Conservation (phyloP, 1,140 invertebrate species). For the Paraescarpia echinospica region DNA sequence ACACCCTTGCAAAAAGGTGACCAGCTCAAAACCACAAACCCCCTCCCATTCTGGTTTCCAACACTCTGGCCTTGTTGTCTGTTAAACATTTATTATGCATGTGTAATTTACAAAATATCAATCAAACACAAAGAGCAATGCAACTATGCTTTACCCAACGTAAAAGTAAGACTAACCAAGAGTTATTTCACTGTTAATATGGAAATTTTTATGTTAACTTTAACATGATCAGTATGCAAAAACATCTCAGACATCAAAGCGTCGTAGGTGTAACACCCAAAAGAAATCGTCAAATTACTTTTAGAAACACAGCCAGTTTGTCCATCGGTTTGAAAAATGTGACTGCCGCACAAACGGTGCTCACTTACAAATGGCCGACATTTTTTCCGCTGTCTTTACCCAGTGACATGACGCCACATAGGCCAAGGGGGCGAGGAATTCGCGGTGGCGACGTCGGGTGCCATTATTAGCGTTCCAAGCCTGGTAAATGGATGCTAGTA, state of each 20-base stretch:
- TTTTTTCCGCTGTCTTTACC: background rate
- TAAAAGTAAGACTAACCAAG: no score
- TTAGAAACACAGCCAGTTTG: background rate
- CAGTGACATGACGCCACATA: background rate
- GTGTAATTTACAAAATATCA: background rate
- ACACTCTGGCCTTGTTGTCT: background rate
- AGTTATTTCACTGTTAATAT: background rate
- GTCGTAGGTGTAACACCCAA: background rate
- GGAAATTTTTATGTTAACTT: background rate
- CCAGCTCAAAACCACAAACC: background rate
- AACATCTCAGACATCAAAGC: background rate
- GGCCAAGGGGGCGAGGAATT: background rate
- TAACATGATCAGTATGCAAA: background rate
- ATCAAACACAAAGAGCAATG: background rate
- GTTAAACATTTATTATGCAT: background rate
- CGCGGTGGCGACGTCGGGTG: no score
- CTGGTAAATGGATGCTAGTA: background rate
- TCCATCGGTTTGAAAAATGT: background rate
- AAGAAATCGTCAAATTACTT: background rate
- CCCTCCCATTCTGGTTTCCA: background rate
- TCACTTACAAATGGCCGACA: background rate
- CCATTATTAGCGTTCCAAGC: background rate
- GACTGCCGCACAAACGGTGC: background rate
- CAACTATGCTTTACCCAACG: background rate
- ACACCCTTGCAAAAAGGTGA: no score